Conservation (phyloP, 2,888 invertebrate genomes). For the Eubasilissa splendida region DNA sequence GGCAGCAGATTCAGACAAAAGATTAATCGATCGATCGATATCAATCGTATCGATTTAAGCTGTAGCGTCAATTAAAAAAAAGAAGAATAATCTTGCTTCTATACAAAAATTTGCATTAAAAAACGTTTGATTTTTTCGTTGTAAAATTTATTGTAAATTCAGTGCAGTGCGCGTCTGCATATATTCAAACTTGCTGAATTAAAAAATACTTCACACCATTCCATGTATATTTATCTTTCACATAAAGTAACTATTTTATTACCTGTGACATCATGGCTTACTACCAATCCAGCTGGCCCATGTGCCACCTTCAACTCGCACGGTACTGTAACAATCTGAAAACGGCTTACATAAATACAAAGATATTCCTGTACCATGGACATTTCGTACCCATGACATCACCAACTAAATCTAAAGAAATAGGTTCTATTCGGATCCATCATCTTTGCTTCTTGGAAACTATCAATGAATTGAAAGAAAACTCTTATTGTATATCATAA, state of each 20-base stretch:
- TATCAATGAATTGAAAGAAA: slow-evolving; percentile 7
- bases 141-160: no score
- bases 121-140: no score
- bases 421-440: slow-evolving; percentile 3
- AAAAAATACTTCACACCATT: neutral
- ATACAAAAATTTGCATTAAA: no score
- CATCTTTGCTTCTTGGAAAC: slow-evolving; percentile 9
- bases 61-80: no score
- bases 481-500: neutral
- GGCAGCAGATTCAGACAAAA: no score
- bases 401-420: neutral
- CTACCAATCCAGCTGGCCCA: neutral
- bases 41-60: no score
- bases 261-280: slow-evolving; percentile 3
- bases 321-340: neutral
- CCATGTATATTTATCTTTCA: neutral
- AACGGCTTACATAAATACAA: neutral
- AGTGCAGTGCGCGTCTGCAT: no score
- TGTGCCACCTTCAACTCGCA: neutral
- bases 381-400: slow-evolving; percentile 20
- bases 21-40: no score
- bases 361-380: neutral
- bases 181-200: neutral
- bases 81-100: no score
- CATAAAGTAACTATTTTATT: slow-evolving; percentile 12